Evolutionary conservation across 2,797 vertebrate genomes (phyloP), one percentile per base, ranked within the genome.

Genomic region (Neopelma chrysocephalum): DNA sequence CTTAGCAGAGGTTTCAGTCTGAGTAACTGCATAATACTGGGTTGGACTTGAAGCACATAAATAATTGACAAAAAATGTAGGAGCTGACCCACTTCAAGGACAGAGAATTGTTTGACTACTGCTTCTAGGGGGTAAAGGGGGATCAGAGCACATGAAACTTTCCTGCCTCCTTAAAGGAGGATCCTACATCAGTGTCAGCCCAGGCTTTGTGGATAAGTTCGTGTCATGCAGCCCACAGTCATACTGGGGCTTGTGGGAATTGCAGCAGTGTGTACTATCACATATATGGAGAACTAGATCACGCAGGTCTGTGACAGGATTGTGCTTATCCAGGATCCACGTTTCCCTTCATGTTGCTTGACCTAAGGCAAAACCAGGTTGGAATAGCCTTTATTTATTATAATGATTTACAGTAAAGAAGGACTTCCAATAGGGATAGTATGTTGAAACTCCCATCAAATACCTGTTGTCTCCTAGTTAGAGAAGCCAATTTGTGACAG

Each of bases 191-290:
- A 32, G 17, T n/a, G 56, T 45, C 75, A 89, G 42, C 27, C 25
- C 17, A 69, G 64, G 50, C 70, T 61, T 32, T 51, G 48, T n/a
- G 76, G 29, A 2, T 70, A 47, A 20, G 15, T 62, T 26, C 10
- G 1, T 25, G 10, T 25, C 13, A 8, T 26, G 29, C 50, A 71
- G 32, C 36, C 60, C 21, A 3, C 9, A 45, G 40, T 54, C 36
- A 15, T 57, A 32, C 7, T 6, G 22, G 79, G 34, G n/a, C n/a
- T 53, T 79, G 34, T 40, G 43, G 10, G 36, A 50, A 2, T 23
- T 62, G 26, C 5, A 58, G n/a, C 0, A 0, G 20, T 29, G 22
- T 68, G 34, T 43, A 7, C 50, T 68, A 3, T 31, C 32, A 38
- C 50, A 10, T 54, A 23, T 1, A 17, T 38, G 45, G 76, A 80